phyloP scores from a whole-genome alignment of 1,140 invertebrate species.

The Euborellia annulipes region DNA sequence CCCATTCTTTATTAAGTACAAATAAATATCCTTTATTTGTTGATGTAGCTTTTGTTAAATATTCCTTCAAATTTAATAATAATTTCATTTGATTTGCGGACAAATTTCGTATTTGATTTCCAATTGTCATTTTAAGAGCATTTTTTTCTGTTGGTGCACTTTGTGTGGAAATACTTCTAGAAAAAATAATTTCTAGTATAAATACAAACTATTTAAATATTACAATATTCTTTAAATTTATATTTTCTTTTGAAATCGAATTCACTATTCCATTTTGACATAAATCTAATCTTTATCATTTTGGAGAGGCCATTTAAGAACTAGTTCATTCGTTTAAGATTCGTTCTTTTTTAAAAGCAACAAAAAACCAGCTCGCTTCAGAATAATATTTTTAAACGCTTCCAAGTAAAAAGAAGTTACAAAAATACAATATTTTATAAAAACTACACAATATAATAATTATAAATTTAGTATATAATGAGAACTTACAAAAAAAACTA shows the following conservation, averaged over 20 bases:
- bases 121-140: conserved; percentile 17
- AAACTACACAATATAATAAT: too few species aligned
- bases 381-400: too few species aligned
- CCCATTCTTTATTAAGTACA: conserved; percentile 34
- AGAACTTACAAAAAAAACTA: too few species aligned
- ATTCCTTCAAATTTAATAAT: conserved; percentile 29
- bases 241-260: conserved; percentile 18
- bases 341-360: too few species aligned
- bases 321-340: too few species aligned
- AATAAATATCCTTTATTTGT: conserved; percentile 30
- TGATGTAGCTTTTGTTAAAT: conserved; percentile 29
- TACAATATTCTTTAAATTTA: conserved; percentile 28
- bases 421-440: too few species aligned
- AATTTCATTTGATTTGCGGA: conserved; percentile 34
- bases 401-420: too few species aligned
- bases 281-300: conserved; percentile 8
- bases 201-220: conserved; percentile 17
- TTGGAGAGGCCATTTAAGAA: conserved; percentile 8
- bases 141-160: conserved; percentile 3
- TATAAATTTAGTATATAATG: too few species aligned
- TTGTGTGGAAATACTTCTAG: not conserved
- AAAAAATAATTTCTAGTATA: not conserved
- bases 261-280: too few species aligned
- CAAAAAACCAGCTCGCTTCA: too few species aligned
- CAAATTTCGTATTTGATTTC: conserved; percentile 23